Base-by-base conservation (phyloP, 2,888 invertebrate species). In the Cetonia aurata region DNA sequence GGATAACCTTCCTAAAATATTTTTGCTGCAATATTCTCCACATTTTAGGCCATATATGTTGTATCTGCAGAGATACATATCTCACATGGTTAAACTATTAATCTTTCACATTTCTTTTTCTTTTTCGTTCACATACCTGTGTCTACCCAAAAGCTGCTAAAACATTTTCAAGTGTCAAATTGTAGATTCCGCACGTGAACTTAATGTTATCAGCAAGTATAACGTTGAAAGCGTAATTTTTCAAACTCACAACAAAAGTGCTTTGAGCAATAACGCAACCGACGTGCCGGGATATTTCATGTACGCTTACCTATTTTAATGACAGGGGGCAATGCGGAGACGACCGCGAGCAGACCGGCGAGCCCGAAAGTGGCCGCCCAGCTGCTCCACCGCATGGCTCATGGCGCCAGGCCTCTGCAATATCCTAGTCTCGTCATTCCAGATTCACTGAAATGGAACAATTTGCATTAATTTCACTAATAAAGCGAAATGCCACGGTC, bases 291-390 rank as follows among this genome's bases (percentile, higher is more conserved):
- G 50, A 52, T 17, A 65, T 65, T 50, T 65, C 19, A 52, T 50
- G 44, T 17, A 31, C 60, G 77, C 83, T 80, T 78, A 83, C 84
- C 84, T 76, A 84, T 83, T 80, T 82, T 83, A 78, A 84, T 81
- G 72, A 82, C 80, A 55, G 83, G 82, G 57, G 83, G 84, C 74
- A 84, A 77, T 66, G 82, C 79, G 73, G 77, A 74, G 74, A 79
- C 79, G 75, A 78, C 78, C 75, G 77, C 78, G 78, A 80, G 80
- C 78, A 81, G 79, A 78, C 80, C 79, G 79, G 81, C 77, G 75
- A 77, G 76, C 78, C 80, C 79, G 72, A 81, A 71, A 56, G 77
- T 76, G 79, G 81, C 80, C 80, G 80, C 80, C 80, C 80, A 80
- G 79, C 80, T 79, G 79, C 81, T 77, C 77, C 70, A 78, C 73